Evolutionary conservation across 2,888 invertebrate genomes (phyloP).

Genomic region (Drosophila basisetae): DNA sequence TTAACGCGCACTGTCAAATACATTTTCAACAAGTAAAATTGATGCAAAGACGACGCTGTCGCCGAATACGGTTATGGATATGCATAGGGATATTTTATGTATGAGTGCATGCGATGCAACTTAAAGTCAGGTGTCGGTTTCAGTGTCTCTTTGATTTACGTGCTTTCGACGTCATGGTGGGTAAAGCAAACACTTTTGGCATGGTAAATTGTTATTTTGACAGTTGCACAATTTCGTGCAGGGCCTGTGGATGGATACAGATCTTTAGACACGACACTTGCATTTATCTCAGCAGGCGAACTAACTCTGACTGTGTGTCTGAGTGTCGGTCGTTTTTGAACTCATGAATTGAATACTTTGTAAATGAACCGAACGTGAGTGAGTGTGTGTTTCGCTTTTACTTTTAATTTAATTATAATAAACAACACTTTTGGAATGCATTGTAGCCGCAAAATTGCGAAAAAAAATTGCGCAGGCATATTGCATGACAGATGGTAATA

Average conservation of each 20-base stretch:
- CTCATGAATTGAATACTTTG: constrained; percentile 68
- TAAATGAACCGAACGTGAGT: constrained; percentile 71
- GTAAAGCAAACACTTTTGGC: constrained; percentile 55
- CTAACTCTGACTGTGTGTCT: background rate
- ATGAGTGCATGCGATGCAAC: constrained; percentile 25
- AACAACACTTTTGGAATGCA: constrained; percentile 30
- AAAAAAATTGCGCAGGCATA: background rate
- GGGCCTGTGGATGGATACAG: constrained; percentile 61
- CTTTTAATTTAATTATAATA: constrained; percentile 56
- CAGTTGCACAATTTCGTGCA: constrained; percentile 80
- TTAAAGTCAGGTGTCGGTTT: constrained; percentile 44
- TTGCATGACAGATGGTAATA: background rate
- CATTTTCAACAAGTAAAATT: constrained; percentile 42
- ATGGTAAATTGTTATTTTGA: constrained; percentile 77
- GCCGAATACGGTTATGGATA: constrained; percentile 15
- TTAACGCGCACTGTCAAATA: constrained; percentile 50
- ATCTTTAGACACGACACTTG: constrained; percentile 67
- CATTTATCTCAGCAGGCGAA: constrained; percentile 27
- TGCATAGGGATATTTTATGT: constrained; percentile 18
- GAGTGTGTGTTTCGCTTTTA: constrained; percentile 62
- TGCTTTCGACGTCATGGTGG: constrained; percentile 37
- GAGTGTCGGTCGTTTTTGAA: constrained; percentile 63
- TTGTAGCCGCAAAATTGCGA: background rate
- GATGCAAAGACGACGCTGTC: constrained; percentile 15
- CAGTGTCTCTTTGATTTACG: constrained; percentile 62